phyloP scores from a whole-genome alignment of 2,113 vertebrate genomes.

The Periophthalmodon schlosseri region DNA sequence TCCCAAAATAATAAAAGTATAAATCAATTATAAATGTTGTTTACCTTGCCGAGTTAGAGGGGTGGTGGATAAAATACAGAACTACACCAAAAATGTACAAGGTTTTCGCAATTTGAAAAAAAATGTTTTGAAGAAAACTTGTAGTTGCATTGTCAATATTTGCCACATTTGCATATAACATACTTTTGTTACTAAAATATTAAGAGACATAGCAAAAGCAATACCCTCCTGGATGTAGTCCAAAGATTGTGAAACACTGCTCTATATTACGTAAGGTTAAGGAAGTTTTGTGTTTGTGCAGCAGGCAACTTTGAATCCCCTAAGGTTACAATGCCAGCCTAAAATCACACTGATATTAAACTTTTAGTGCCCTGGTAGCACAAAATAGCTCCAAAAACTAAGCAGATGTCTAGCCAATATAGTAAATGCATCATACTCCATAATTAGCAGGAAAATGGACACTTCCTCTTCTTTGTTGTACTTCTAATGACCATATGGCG shows the following conservation, averaged over 20 bases:
- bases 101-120: neutral
- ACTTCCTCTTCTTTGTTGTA: slow-evolving; percentile 25
- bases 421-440: slow-evolving; percentile 31
- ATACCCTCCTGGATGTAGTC: neutral
- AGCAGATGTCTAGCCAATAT: slow-evolving; percentile 20
- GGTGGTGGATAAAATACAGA: slow-evolving; percentile 1
- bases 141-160: neutral
- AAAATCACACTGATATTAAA: neutral
- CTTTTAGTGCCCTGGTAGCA: neutral
- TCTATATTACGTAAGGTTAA: neutral
- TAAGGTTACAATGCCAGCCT: neutral
- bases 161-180: neutral
- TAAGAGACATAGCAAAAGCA: neutral
- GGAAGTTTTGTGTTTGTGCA: neutral
- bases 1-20: neutral
- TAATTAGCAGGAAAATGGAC: slow-evolving; percentile 30
- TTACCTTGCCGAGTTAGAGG: neutral
- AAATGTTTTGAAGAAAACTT: neutral
- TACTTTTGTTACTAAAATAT: neutral
- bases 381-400: neutral
- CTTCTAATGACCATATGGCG: slow-evolving; percentile 48
- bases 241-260: neutral
- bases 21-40: slow-evolving; percentile 5
- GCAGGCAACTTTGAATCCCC: neutral
- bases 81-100: neutral